Evolutionary conservation across 2,888 invertebrate species (phyloP).

Genomic region (Hymenopus coronatus): DNA sequence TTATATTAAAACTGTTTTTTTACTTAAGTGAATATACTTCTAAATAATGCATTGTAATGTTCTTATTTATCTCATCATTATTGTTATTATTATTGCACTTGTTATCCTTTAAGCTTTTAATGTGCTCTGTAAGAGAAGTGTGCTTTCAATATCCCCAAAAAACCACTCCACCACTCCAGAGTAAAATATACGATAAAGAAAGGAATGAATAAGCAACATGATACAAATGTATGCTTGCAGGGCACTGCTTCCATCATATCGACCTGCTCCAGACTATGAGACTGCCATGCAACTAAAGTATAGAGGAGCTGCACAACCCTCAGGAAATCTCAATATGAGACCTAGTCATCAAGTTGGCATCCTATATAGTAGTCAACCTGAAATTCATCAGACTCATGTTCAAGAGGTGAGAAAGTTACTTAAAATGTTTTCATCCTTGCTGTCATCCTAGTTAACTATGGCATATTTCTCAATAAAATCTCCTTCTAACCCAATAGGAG

Average conservation of each 20-base stretch:
- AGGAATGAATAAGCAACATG: background rate
- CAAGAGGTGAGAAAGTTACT: slow-evolving; percentile 36
- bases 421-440: too few species aligned
- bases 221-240: slow-evolving; percentile 41
- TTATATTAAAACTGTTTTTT: too few species aligned
- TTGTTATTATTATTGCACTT: too few species aligned
- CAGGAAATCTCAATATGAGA: slow-evolving; percentile 21
- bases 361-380: slow-evolving; percentile 70
- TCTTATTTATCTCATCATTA: too few species aligned
- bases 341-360: slow-evolving; percentile 44
- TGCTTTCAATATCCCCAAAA: background rate
- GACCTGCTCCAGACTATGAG: slow-evolving; percentile 93
- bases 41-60: too few species aligned
- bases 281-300: slow-evolving; percentile 87
- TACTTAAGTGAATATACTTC: too few species aligned
- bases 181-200: background rate
- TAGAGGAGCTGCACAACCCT: slow-evolving; percentile 45
- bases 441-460: too few species aligned
- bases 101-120: background rate
- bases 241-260: slow-evolving; percentile 76
- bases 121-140: background rate
- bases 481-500: too few species aligned
- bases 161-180: background rate
- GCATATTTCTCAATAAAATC: too few species aligned
- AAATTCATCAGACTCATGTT: slow-evolving; percentile 59